A percentile compares a stretch with the other conserved stretches of the same genome.
These are phyloP conservation scores for Ptyas mucosa DNA, from an alignment of 2,113 vertebrate genomes.

Conservation along the genomic window DNA sequence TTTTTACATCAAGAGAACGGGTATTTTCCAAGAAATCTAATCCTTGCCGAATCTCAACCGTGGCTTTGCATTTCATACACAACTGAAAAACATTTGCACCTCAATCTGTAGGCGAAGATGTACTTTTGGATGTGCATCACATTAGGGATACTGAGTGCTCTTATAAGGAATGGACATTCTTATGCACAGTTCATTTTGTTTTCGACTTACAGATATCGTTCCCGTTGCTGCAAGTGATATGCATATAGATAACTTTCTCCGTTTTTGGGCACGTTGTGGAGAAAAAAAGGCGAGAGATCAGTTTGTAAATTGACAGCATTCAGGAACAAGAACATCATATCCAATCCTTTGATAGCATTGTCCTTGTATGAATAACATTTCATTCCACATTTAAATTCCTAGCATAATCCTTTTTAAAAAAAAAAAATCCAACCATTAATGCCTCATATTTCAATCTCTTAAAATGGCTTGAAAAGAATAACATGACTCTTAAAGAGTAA, in stretches of 20 bases:
- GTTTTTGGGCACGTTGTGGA: neutral
- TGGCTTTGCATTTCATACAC: neutral
- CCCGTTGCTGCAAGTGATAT: neutral
- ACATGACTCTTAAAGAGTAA: conserved; percentile 21
- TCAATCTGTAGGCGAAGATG: neutral
- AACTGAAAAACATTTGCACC: neutral
- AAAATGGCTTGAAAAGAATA: conserved; percentile 32
- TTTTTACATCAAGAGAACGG: neutral
- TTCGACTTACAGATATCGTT: neutral
- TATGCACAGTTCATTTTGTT: neutral
- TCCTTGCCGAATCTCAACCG: neutral
- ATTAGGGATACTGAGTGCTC: neutral
- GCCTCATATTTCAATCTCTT: conserved; percentile 39
- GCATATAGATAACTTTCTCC: neutral
- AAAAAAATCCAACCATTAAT: conserved; percentile 3
- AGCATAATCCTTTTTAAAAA: neutral
- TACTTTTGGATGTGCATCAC: neutral
- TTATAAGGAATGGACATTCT: neutral
- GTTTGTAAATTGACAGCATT: neutral
- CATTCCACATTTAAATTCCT: conserved; percentile 8
- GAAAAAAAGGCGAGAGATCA: neutral
- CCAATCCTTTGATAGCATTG: neutral
- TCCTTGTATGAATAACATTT: neutral
- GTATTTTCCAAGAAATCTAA: neutral
- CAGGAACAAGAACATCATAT: neutral